Conservation (phyloP, 1,140 invertebrate genomes). For the Paralvinella palmiformis region DNA sequence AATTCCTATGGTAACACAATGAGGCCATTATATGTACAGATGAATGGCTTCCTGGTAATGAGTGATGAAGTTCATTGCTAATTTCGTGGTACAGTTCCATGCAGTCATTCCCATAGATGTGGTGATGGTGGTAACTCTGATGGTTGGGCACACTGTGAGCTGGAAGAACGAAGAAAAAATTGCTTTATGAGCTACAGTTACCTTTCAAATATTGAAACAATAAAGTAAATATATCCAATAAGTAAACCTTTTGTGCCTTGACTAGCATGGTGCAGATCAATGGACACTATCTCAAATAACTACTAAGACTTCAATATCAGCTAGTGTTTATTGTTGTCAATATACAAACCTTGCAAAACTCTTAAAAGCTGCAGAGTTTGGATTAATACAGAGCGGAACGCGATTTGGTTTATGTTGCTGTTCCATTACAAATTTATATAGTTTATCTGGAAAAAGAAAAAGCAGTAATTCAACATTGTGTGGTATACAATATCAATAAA, state of each 20-base stretch:
- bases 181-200: background rate
- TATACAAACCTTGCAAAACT: slow-evolving; percentile 88
- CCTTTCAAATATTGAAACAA: background rate
- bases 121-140: slow-evolving; percentile 94
- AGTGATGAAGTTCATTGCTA: too few species aligned
- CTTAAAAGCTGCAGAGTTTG: slow-evolving; percentile 97
- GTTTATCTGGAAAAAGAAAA: slow-evolving; percentile 70
- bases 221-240: background rate
- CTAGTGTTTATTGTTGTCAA: background rate
- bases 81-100: too few species aligned
- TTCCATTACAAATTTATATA: slow-evolving; percentile 97
- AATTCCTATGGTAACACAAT: too few species aligned
- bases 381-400: slow-evolving; percentile 97
- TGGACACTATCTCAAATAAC: background rate
- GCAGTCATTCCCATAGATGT: slow-evolving; percentile 86
- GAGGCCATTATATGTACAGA: too few species aligned
- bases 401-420: slow-evolving; percentile 81
- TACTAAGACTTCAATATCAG: background rate
- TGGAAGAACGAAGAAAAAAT: slow-evolving; percentile 43
- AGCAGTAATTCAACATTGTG: slow-evolving; percentile 16
- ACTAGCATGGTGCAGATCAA: background rate
- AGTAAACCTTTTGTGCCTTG: background rate
- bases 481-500: background rate
- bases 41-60: too few species aligned
- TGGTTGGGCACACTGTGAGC: slow-evolving; percentile 93